These are phyloP conservation scores for Tursiops truncatus DNA, from an alignment of 2,113 vertebrate species.

Conservation along the genomic window DNA sequence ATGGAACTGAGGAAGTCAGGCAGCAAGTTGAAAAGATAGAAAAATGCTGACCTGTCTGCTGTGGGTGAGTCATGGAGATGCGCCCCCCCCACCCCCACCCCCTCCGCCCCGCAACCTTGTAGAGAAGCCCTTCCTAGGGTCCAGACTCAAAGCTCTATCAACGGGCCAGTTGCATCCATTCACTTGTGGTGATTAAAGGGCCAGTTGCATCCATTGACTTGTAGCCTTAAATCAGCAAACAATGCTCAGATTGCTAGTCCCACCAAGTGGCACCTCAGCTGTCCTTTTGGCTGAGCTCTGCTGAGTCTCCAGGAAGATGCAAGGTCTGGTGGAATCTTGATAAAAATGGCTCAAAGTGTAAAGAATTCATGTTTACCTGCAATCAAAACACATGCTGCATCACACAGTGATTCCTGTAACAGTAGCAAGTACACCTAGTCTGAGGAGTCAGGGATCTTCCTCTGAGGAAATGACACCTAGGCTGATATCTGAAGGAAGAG, in stretches of 20 bases:
- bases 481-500: background rate
- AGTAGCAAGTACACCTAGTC: background rate
- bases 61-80: background rate
- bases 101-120: too few species aligned
- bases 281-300: background rate
- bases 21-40: background rate
- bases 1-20: background rate
- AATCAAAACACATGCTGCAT: background rate
- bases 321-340: background rate
- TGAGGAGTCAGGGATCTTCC: background rate
- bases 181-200: background rate
- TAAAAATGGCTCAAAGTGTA: background rate
- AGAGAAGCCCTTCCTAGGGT: background rate
- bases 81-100: too few species aligned
- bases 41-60: background rate
- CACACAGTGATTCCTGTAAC: background rate
- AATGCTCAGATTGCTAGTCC: background rate
- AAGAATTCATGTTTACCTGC: background rate
- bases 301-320: background rate
- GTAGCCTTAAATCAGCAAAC: background rate
- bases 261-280: background rate
- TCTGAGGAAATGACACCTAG: background rate
- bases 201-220: too few species aligned
- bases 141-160: background rate
- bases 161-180: background rate